Percentiles rank a stretch among this genome's conserved stretches.
Evolutionary conservation across 2,797 vertebrate species (phyloP).

Genomic region (Siniperca scherzeri): DNA sequence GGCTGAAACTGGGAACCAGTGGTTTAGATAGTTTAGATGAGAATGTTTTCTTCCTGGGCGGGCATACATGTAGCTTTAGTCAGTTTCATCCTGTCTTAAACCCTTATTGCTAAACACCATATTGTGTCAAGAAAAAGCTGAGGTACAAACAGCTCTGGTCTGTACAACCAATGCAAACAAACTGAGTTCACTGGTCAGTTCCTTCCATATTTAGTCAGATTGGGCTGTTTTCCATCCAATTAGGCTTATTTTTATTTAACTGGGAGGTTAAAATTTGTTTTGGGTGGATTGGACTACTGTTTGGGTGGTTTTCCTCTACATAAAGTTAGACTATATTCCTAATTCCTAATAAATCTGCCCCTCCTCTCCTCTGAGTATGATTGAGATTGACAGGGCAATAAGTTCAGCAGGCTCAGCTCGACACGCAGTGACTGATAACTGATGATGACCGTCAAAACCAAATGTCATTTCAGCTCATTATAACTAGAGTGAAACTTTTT

Average conservation of each 20-base stretch:
- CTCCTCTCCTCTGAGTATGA: neutral
- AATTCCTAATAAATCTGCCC: neutral
- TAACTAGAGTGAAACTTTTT: neutral
- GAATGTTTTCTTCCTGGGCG: slow-evolving; percentile 7
- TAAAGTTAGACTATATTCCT: neutral
- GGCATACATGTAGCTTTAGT: neutral
- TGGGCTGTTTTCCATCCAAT: no score
- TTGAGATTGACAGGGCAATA: neutral
- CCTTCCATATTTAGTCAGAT: no score
- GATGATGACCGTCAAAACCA: neutral
- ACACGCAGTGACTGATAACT: neutral
- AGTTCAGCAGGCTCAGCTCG: neutral
- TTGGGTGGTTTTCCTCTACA: no score
- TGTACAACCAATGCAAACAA: neutral
- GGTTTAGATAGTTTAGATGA: slow-evolving; percentile 13
- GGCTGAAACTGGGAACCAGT: slow-evolving; percentile 10
- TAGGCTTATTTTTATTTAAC: neutral
- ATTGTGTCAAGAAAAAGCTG: neutral
- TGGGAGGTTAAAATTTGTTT: neutral
- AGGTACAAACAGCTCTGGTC: neutral
- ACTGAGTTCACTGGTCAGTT: neutral
- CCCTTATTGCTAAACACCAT: neutral
- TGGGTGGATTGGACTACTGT: neutral
- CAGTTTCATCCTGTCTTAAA: neutral
- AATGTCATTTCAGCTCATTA: slow-evolving; percentile 11